These are phyloP conservation scores for Triops cancriformis DNA, from an alignment of 1,140 invertebrate genomes.

Conservation along the genomic window DNA sequence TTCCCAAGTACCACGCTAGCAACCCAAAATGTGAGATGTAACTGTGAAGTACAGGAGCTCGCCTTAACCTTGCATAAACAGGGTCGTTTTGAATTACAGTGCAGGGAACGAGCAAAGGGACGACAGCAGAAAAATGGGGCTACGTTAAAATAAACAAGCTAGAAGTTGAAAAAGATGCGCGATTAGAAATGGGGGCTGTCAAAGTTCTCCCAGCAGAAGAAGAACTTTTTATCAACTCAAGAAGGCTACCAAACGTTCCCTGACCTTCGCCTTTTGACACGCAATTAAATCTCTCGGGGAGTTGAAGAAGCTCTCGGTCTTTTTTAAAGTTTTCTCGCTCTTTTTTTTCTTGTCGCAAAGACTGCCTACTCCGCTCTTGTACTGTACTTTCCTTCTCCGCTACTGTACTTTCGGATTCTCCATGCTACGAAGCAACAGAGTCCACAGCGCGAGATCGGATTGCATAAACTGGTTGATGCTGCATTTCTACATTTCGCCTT, in stretches of 20 bases:
- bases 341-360: no score
- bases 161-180: not conserved
- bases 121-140: not conserved
- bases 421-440: not conserved
- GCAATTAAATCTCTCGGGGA: not conserved
- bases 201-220: not conserved
- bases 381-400: not conserved
- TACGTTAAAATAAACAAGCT: slow-evolving; percentile 6
- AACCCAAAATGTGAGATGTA: not conserved
- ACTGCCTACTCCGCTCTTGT: not conserved
- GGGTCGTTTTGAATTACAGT: slow-evolving; percentile 6
- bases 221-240: not conserved
- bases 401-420: not conserved
- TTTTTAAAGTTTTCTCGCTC: no score
- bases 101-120: not conserved
- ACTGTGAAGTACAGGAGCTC: not conserved
- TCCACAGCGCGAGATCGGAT: not conserved
- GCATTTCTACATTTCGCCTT: not conserved
- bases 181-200: not conserved
- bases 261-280: not conserved
- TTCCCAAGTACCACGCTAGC: not conserved
- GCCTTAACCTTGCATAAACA: not conserved
- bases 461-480: not conserved
- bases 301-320: not conserved
- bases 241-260: not conserved